These are phyloP conservation scores for Sinopyrophorus schimmeli DNA, from an alignment of 2,888 invertebrate genomes.

Conservation along the genomic window DNA sequence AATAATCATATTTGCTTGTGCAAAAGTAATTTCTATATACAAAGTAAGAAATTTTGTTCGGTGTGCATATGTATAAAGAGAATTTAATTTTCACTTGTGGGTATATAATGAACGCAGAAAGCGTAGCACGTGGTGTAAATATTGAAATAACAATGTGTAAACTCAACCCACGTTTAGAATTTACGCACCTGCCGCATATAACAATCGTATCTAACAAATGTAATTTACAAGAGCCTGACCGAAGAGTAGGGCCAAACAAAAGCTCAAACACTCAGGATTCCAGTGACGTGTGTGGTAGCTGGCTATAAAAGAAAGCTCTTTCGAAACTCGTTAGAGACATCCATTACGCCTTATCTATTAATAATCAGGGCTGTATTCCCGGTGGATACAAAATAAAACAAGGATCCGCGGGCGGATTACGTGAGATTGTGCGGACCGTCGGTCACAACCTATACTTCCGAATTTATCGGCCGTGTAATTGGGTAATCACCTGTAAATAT, in stretches of 20 bases:
- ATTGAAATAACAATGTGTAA: constrained; percentile 36
- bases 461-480: constrained; percentile 33
- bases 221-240: constrained; percentile 35
- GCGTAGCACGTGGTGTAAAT: constrained; percentile 32
- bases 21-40: constrained; percentile 28
- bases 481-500: constrained; percentile 40
- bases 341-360: constrained; percentile 40
- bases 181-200: constrained; percentile 38
- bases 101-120: constrained; percentile 29
- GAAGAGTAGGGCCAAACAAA: constrained; percentile 30
- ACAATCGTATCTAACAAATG: constrained; percentile 38
- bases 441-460: constrained; percentile 23
- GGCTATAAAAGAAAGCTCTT: constrained; percentile 39
- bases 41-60: constrained; percentile 19
- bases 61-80: constrained; percentile 20
- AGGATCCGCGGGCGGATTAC: constrained; percentile 28
- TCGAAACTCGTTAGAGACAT: constrained; percentile 39
- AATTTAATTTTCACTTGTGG: constrained; percentile 32
- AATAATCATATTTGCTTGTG: constrained; percentile 29
- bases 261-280: constrained; percentile 33
- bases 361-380: constrained; percentile 35
- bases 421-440: constrained; percentile 28
- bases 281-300: constrained; percentile 30
- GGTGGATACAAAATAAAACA: constrained; percentile 32
- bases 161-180: constrained; percentile 34